phyloP scores from a whole-genome alignment of 2,797 vertebrate species.

The Scleropages formosus region DNA sequence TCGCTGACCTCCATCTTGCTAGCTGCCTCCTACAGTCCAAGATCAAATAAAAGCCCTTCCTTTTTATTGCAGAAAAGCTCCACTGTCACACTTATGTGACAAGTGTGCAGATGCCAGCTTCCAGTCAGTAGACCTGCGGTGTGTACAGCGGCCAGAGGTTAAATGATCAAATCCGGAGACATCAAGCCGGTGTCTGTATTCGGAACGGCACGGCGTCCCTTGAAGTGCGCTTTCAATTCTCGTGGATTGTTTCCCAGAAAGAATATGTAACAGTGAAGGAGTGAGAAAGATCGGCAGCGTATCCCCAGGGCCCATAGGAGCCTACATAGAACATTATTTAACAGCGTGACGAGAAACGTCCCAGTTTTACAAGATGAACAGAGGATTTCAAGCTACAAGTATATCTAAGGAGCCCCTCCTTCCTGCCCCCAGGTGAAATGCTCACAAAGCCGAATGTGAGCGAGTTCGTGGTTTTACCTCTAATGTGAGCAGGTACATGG shows the following conservation, averaged over 20 bases:
- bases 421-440: too few relatives aligned
- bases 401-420: background rate
- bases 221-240: background rate
- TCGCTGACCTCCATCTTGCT: slow-evolving; percentile 13
- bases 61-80: slow-evolving; percentile 10
- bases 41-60: slow-evolving; percentile 20
- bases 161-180: slow-evolving; percentile 3
- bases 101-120: slow-evolving; percentile 2
- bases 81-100: background rate
- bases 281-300: background rate
- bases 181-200: background rate
- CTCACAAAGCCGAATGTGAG: background rate
- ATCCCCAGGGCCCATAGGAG: background rate
- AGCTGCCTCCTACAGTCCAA: slow-evolving; percentile 1
- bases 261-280: background rate
- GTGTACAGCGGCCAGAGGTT: slow-evolving; percentile 6
- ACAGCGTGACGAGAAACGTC: slow-evolving; percentile 12
- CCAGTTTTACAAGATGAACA: background rate
- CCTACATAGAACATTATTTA: slow-evolving; percentile 10
- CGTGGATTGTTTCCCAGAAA: background rate
- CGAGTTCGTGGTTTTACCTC: background rate
- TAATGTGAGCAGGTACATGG: background rate
- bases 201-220: background rate
- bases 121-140: background rate
- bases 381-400: background rate